Evolutionary conservation across 37 sponge, comb jelly and placozoan species (phyloP).

Genomic region (Beroe ovata): DNA sequence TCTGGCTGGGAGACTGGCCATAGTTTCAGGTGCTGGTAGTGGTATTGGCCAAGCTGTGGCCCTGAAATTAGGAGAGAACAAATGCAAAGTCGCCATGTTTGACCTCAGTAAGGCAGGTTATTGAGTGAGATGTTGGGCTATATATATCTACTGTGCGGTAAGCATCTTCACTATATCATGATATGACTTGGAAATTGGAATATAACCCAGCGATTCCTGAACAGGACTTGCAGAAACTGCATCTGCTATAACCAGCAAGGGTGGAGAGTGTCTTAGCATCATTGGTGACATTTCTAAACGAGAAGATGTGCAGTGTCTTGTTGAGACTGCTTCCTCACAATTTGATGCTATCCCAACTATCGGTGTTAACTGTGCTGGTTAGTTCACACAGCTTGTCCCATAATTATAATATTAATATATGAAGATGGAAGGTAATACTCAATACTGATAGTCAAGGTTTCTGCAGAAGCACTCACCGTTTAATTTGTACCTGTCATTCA

Average conservation of each 20-base stretch:
- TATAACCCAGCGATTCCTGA: too few relatives aligned
- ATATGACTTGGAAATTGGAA: too few relatives aligned
- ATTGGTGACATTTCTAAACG: conserved; percentile 14
- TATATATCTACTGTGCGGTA: too few relatives aligned
- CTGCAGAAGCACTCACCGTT: too few relatives aligned
- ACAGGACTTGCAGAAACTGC: neutral
- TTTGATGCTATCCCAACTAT: neutral
- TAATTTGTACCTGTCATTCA: neutral
- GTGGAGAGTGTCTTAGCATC: neutral
- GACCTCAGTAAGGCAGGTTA: conserved; percentile 1
- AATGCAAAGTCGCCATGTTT: conserved; percentile 38
- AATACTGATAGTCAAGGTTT: too few relatives aligned
- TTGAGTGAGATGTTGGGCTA: too few relatives aligned
- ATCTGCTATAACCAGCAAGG: neutral
- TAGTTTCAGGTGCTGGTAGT: conserved; percentile 46
- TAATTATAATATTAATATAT: too few relatives aligned
- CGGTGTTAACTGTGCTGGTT: conserved; percentile 27
- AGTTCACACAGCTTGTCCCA: too few relatives aligned
- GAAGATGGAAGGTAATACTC: too few relatives aligned
- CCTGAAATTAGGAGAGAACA: neutral
- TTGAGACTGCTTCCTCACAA: neutral
- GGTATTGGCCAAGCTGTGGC: conserved; percentile 30
- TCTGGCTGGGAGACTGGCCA: neutral
- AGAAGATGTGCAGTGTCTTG: conserved; percentile 3
- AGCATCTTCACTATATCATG: too few relatives aligned